These are phyloP conservation scores for Heliconius himera DNA, from an alignment of 1,140 invertebrate genomes.

Conservation along the genomic window DNA sequence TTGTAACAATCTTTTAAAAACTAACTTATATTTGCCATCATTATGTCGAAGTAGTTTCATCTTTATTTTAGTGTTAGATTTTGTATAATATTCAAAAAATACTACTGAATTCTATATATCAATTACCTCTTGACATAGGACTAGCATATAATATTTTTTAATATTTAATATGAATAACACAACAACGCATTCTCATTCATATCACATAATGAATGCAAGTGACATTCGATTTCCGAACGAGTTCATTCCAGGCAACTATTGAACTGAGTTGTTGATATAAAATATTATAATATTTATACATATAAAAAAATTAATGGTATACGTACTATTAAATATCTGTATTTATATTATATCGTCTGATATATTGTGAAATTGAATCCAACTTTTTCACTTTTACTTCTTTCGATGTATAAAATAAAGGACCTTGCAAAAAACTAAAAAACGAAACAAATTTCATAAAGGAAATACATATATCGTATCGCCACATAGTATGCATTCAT, in stretches of 20 bases:
- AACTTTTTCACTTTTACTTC: not conserved
- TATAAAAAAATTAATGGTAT: not conserved
- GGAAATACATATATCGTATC: not conserved
- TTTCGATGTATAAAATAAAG: not conserved
- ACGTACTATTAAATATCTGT: no score
- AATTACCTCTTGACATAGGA: not conserved
- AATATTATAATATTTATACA: not conserved
- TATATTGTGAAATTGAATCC: no score
- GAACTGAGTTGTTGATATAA: not conserved
- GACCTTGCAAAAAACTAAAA: not conserved
- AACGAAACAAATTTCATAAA: not conserved
- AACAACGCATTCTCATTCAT: conserved; percentile 11
- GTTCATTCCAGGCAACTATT: conserved; percentile 13
- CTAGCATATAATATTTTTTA: not conserved
- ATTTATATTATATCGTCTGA: no score
- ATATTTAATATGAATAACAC: not conserved
- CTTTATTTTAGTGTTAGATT: no score
- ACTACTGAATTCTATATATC: not conserved
- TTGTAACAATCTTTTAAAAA: no score
- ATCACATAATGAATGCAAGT: conserved; percentile 24
- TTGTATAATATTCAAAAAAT: not conserved
- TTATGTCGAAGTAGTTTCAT: no score
- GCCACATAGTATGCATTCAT: not conserved
- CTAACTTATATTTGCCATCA: no score
- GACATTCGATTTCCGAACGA: conserved; percentile 31